These are phyloP conservation scores for Agrochola litura DNA, from an alignment of 2,888 invertebrate genomes.

Conservation along the genomic window DNA sequence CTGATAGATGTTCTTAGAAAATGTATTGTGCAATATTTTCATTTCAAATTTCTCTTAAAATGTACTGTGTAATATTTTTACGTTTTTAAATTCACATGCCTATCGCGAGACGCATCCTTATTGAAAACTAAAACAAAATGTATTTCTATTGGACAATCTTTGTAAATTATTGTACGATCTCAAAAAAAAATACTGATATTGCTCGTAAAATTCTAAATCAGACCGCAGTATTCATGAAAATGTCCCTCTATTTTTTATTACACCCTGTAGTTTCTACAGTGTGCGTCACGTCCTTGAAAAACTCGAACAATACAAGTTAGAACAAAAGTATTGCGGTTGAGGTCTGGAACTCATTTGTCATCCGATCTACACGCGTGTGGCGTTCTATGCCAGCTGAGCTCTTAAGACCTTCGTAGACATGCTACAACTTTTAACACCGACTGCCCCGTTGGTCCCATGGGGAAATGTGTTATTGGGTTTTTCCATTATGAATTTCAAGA, in stretches of 20 bases:
- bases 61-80: neutral
- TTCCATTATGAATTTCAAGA: neutral
- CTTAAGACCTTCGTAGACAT: neutral
- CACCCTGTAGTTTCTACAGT: neutral
- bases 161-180: neutral
- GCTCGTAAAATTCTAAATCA: neutral
- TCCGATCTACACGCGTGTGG: constrained; percentile 34
- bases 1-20: neutral
- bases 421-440: neutral
- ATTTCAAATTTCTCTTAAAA: neutral
- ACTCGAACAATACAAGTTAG: constrained; percentile 48
- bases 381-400: constrained; percentile 23
- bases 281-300: constrained; percentile 23
- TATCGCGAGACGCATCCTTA: too few relatives aligned
- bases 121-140: too few relatives aligned
- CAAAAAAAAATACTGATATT: neutral
- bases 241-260: neutral
- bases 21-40: neutral
- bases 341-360: constrained; percentile 55
- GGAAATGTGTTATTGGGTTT: neutral
- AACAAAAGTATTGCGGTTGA: constrained; percentile 33
- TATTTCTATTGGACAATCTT: neutral
- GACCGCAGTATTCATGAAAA: neutral
- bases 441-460: neutral
- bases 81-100: neutral